A percentile compares a stretch with the other conserved stretches of the same genome.
These are phyloP conservation scores for Porites cylindrica DNA, from an alignment of 92 coral and sea anemone genomes.

Conservation along the genomic window DNA sequence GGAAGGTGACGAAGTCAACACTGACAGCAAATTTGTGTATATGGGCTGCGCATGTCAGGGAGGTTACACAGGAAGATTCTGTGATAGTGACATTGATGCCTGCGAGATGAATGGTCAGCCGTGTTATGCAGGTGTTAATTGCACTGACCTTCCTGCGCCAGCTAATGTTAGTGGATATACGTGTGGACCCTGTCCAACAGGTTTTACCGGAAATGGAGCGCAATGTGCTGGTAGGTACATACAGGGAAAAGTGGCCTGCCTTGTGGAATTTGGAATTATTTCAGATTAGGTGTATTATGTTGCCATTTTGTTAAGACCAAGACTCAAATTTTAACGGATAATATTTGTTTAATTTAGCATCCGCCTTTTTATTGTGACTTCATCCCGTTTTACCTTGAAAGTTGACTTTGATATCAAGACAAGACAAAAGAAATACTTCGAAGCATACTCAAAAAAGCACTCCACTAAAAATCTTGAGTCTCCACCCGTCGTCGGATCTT, in stretches of 20 bases:
- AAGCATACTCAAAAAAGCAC: too few relatives aligned
- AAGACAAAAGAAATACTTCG: too few relatives aligned
- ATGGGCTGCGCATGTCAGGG: slow-evolving; percentile 62
- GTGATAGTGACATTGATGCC: slow-evolving; percentile 62
- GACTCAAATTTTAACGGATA: too few relatives aligned
- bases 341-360: too few relatives aligned
- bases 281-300: not conserved
- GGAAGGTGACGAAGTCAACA: slow-evolving; percentile 19
- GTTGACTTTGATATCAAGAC: too few relatives aligned
- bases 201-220: slow-evolving; percentile 66
- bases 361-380: too few relatives aligned
- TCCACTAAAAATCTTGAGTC: too few relatives aligned
- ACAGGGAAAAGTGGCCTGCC: not conserved
- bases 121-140: slow-evolving; percentile 75
- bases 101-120: slow-evolving; percentile 65
- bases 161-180: slow-evolving; percentile 50
- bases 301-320: not conserved
- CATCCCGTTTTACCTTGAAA: too few relatives aligned
- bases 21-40: slow-evolving; percentile 48
- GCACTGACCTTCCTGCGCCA: slow-evolving; percentile 63
- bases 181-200: slow-evolving; percentile 77
- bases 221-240: slow-evolving; percentile 59
- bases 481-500: too few relatives aligned
- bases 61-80: slow-evolving; percentile 69
- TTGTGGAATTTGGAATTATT: not conserved